Evolutionary conservation across 2,113 vertebrate genomes (phyloP).

Genomic region (Pluvialis apricaria): DNA sequence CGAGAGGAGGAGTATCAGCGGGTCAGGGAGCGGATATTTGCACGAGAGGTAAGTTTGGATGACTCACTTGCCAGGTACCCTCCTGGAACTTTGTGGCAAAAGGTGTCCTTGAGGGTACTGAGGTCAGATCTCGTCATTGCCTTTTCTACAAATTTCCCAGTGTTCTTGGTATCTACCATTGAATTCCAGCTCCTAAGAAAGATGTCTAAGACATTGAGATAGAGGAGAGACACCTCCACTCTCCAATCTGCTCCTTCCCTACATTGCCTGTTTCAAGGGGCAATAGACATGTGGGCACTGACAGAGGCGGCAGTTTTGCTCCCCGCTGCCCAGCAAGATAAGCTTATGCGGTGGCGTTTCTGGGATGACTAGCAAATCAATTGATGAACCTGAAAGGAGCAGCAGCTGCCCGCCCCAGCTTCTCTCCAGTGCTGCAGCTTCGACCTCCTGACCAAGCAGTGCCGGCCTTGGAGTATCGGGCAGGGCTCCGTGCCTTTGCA

Average conservation of each 20-base stretch:
- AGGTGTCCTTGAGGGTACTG: neutral
- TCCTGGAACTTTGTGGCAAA: neutral
- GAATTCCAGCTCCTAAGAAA: neutral
- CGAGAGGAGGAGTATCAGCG: conserved; percentile 98
- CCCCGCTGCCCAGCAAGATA: neutral
- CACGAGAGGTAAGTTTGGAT: conserved; percentile 89
- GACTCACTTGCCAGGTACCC: neutral
- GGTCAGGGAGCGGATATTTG: conserved; percentile 98
- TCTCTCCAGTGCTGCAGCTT: neutral
- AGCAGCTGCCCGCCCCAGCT: neutral
- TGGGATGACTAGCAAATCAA: neutral
- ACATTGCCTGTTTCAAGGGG: neutral
- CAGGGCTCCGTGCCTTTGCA: neutral
- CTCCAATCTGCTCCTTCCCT: neutral
- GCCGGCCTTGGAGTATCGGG: neutral
- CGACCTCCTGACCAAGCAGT: neutral
- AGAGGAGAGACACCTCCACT: neutral
- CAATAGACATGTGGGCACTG: neutral
- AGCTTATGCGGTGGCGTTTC: neutral
- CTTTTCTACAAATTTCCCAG: neutral
- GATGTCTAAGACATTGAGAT: neutral
- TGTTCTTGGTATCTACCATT: neutral
- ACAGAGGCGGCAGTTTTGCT: neutral
- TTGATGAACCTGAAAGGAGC: neutral
- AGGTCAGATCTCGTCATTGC: neutral